Base-by-base conservation (phyloP, 2,113 vertebrate species). In the Girardinichthys multiradiatus region DNA sequence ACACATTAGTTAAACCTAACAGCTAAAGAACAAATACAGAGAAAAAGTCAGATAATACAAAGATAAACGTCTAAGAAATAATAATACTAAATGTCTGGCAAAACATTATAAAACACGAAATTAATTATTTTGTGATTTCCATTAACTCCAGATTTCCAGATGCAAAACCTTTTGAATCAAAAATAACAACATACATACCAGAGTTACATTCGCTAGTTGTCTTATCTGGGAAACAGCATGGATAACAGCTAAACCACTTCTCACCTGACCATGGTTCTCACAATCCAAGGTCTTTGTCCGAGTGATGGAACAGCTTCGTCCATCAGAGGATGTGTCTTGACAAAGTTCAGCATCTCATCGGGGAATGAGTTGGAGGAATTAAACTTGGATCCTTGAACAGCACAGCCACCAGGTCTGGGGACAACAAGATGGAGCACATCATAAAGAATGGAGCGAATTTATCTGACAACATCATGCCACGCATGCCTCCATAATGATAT, bases 271-370 rank as follows among this genome's bases (percentile, higher is more conserved):
- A 98, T 95, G 29, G 97, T 99, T 66, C 96, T 93, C 75, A 97
- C 94, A 27, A 99, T 97, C 97, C 97, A 99, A 42, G 98, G 97
- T 0, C 71, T 89, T 0, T 96, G 95, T 68, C 96, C 96, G n/a
- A 99, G 92, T 0, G 97, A 96, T 0, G 97, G 96, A 33, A 98
- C 94, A 0, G 97, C 95, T 80, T 98, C 97, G 0, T 99, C 97
- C 98, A 99, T 98, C 89, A 99, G 92, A 0, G 98, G 97, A 62
- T 98, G 98, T 0, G 96, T 98, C 92, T 99, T 99, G 70, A 99
- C 95, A 0, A 99, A 99, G 87, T 93, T 96, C 70, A 99, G 94
- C 95, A 98, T 97, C 89, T 99, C 98, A 8, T 99, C 97, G 0
- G 98, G 97, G 76, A 99, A 96, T 24, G 93, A 89, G 81, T 95